Percentiles rank a stretch among this genome's conserved stretches.
These are phyloP conservation scores for Bembecia ichneumoniformis DNA, from an alignment of 2,888 invertebrate genomes.

Conservation along the genomic window DNA sequence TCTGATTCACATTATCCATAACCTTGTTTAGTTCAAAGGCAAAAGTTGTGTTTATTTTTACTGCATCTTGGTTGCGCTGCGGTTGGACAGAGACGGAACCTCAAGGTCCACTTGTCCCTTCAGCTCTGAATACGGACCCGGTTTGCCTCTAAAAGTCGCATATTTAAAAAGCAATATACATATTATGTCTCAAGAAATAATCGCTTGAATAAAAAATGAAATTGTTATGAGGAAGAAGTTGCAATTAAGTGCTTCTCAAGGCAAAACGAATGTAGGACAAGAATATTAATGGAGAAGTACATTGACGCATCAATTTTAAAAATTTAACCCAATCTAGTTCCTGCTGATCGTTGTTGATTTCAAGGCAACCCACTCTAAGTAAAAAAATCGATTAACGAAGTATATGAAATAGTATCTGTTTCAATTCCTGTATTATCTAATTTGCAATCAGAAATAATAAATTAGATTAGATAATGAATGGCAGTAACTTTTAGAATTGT, in stretches of 20 bases:
- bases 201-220: constrained; percentile 20
- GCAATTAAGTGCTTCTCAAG: constrained; percentile 9
- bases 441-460: constrained; percentile 13
- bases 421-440: constrained; percentile 10
- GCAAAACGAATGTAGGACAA: constrained; percentile 9
- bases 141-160: constrained; percentile 49
- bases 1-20: constrained; percentile 28
- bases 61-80: constrained; percentile 31
- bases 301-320: neutral
- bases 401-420: constrained; percentile 8
- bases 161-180: constrained; percentile 25
- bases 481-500: no score
- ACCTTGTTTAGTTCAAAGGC: constrained; percentile 46
- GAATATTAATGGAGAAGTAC: neutral
- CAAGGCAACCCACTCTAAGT: constrained; percentile 2
- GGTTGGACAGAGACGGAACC: constrained; percentile 12
- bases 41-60: constrained; percentile 34
- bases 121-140: constrained; percentile 39
- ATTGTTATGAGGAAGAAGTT: constrained; percentile 34
- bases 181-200: constrained; percentile 20
- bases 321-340: neutral
- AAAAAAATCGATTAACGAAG: neutral
- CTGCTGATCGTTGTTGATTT: neutral
- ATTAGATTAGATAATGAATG: neutral
- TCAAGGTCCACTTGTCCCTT: constrained; percentile 56